Conservation (phyloP, 2,888 invertebrate genomes). For the Pristionchus entomophagus region DNA sequence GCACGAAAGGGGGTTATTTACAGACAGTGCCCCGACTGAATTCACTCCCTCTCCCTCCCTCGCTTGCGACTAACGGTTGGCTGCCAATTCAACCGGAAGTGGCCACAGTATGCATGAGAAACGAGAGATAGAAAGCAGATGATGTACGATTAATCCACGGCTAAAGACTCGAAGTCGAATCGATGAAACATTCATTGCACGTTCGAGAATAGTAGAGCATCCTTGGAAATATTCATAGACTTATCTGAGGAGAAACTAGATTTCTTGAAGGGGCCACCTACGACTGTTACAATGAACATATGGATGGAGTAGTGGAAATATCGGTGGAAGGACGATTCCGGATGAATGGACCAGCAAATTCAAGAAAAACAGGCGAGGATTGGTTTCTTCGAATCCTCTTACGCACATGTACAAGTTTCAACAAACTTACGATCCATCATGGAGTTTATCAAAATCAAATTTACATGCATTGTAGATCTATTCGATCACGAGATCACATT, state of each 20-base stretch:
- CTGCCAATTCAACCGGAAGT: neutral
- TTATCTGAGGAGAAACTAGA: neutral
- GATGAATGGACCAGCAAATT: neutral
- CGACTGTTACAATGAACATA: neutral
- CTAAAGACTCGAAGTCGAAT: neutral
- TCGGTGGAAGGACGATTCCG: too few relatives aligned
- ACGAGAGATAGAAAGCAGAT: too few relatives aligned
- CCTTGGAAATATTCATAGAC: neutral
- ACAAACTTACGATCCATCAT: too few relatives aligned
- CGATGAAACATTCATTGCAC: neutral
- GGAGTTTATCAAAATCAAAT: neutral
- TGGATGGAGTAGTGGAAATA: too few relatives aligned
- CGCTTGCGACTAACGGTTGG: neutral
- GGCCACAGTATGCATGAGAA: too few relatives aligned
- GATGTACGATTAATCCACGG: neutral
- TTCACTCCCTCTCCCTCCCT: too few relatives aligned
- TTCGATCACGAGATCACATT: neutral
- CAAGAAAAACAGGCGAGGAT: too few relatives aligned
- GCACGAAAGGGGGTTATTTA: constrained; percentile 17
- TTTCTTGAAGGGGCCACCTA: too few relatives aligned
- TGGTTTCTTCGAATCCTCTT: too few relatives aligned
- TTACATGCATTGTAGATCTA: neutral
- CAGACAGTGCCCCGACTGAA: neutral
- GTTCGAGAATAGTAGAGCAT: neutral
- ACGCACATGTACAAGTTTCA: too few relatives aligned